phyloP scores from a whole-genome alignment of 2,113 vertebrate genomes.

The Gymnorhina tibicen region DNA sequence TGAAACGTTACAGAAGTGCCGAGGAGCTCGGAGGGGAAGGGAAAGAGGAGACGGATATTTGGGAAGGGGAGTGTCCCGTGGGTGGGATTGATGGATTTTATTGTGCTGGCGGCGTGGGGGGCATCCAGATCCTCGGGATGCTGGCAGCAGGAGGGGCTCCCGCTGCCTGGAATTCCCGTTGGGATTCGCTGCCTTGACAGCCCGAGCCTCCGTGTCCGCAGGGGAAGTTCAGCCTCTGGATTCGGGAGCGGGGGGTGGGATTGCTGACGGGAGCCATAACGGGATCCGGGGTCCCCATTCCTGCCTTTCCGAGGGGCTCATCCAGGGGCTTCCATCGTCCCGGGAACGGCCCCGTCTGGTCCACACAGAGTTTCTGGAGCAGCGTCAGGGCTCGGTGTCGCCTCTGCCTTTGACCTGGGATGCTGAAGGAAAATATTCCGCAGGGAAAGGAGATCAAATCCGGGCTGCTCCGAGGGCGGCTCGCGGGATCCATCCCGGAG shows the following conservation, averaged over 20 bases:
- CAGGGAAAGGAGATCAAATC: neutral
- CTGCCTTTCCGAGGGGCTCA: neutral
- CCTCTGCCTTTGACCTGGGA: neutral
- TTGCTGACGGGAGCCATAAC: neutral
- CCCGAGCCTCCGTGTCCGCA: neutral
- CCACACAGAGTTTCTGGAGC: neutral
- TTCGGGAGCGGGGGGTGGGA: neutral
- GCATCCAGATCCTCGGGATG: neutral
- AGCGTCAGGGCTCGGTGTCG: neutral
- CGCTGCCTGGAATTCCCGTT: neutral
- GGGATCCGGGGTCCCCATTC: rapidly evolving
- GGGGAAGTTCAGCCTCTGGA: neutral
- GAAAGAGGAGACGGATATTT: neutral
- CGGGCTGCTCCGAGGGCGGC: neutral
- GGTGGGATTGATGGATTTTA: neutral
- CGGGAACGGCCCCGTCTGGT: rapidly evolving
- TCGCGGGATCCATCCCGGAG: neutral
- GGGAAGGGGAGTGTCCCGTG: neutral
- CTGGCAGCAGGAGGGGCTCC: neutral
- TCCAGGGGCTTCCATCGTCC: neutral
- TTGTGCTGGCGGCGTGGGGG: neutral
- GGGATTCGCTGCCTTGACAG: neutral
- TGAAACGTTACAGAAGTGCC: rapidly evolving
- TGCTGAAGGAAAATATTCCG: neutral
- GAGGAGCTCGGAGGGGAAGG: neutral